Evolutionary conservation across 1,140 invertebrate species (phyloP).

Genomic region (Penaeus japonicus): DNA sequence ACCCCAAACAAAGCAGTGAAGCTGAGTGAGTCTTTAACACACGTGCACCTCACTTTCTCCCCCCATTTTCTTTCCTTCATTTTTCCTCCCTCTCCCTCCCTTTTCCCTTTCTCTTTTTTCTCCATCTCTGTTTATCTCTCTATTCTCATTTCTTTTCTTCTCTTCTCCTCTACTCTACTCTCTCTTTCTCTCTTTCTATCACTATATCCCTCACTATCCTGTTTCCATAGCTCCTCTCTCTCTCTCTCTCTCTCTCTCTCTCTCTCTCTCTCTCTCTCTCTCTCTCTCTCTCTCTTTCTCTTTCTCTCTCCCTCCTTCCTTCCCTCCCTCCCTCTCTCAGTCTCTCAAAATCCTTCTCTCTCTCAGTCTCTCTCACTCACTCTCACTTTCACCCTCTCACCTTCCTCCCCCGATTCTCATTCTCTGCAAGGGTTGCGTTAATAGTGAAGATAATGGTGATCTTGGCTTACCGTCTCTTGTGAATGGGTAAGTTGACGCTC

Average conservation of each 20-base stretch:
- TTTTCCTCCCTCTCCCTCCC: not conserved
- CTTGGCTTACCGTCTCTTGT: too few species aligned
- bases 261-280: constrained; percentile 24
- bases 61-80: not conserved
- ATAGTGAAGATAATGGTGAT: too few species aligned
- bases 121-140: constrained; percentile 19
- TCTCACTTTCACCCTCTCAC: not conserved
- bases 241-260: not conserved
- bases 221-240: not conserved
- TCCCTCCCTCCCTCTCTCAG: constrained; percentile 1
- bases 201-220: not conserved
- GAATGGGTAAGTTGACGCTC: too few species aligned
- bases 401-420: not conserved
- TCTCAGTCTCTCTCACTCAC: not conserved
- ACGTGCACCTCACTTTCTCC: not conserved
- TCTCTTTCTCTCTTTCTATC: not conserved
- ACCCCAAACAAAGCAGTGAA: not conserved
- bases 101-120: constrained; percentile 1
- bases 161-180: not conserved
- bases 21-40: not conserved
- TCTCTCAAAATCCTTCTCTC: not conserved
- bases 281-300: constrained; percentile 22
- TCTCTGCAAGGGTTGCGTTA: not conserved
- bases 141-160: not conserved
- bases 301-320: not conserved